Evolutionary conservation across 2,888 invertebrate genomes (phyloP), one percentile per base, ranked within the genome.

Genomic region (Acrobasis consociella): DNA sequence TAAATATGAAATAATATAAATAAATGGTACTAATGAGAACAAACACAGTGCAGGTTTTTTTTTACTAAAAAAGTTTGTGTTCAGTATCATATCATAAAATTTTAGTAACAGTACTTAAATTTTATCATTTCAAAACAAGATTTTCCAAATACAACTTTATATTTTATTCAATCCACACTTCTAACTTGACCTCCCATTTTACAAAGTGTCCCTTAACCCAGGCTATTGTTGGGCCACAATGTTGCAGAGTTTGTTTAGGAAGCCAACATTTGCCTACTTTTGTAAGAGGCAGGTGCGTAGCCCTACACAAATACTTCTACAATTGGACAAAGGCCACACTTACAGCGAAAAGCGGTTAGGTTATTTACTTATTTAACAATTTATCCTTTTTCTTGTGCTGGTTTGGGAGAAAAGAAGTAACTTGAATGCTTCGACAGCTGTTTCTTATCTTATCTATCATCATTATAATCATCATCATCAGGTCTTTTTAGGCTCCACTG

Each of bases 231-330:
- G 49, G 60, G 38, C 52, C 15, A 37, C 58, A 65, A 64, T 68
- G 67, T 66, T 67, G 69, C 64, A 59, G 37, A 60, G 67, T 72
- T 71, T 69, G 62, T 66, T 70, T 67, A 70, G 72, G 69, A 63
- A 65, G 66, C 70, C 66, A 71, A 71, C 77, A 72, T 77, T 78
- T 77, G 76, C 76, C 69, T 68, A 74, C 75, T 72, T 72, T 72
- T 70, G 69, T 31, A 76, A 78, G 78, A 74, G 73, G 70, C 79
- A 80, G 81, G 80, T 82, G 79, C 62, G 73, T 72, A 65, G 72
- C 67, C 73, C 77, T 77, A 72, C 66, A 72, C 76, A 82, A 81
- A 80, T 74, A 81, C 77, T 79, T 73, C 58, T 69, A 70, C 67
- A 71, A 71, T 63, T 55, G 60, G 60, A 64, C 53, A 37, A 51